Percentiles rank a stretch among this genome's conserved stretches.
Evolutionary conservation across 2,113 vertebrate genomes (phyloP).

Genomic region (Hemibagrus wyckioides): DNA sequence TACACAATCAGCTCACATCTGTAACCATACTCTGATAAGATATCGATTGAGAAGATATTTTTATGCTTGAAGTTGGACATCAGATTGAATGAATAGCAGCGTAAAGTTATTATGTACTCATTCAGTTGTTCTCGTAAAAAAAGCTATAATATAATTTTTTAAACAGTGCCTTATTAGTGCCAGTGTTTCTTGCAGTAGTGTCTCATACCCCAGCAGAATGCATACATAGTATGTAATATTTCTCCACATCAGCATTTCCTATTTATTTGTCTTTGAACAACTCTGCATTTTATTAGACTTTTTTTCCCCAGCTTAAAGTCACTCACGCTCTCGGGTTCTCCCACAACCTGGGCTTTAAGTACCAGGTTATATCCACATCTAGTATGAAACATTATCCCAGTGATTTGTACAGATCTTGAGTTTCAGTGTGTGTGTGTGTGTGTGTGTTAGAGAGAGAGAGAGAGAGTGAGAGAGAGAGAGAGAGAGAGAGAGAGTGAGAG

Average conservation of each 20-base stretch:
- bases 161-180: background rate
- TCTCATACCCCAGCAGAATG: slow-evolving; percentile 26
- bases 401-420: slow-evolving; percentile 43
- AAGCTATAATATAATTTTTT: background rate
- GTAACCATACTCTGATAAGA: background rate
- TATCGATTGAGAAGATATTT: background rate
- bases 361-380: slow-evolving; percentile 14
- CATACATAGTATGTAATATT: slow-evolving; percentile 37
- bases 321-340: background rate
- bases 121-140: slow-evolving; percentile 7
- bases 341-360: background rate
- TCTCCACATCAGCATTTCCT: slow-evolving; percentile 50
- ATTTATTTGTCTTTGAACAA: slow-evolving; percentile 49
- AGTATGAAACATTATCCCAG: slow-evolving; percentile 46
- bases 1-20: background rate
- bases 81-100: slow-evolving; percentile 22
- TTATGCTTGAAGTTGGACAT: background rate
- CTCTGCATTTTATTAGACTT: slow-evolving; percentile 44
- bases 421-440: slow-evolving; percentile 13
- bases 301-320: slow-evolving; percentile 18
- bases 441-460: slow-evolving; percentile 1
- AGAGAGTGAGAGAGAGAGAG: background rate
- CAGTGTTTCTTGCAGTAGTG: slow-evolving; percentile 34
- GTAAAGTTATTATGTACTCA: slow-evolving; percentile 6
- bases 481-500: background rate